A percentile compares a stretch with the other conserved stretches of the same genome.
Evolutionary conservation across 2,888 invertebrate genomes (phyloP).

Genomic region (Herminia tarsipennalis): DNA sequence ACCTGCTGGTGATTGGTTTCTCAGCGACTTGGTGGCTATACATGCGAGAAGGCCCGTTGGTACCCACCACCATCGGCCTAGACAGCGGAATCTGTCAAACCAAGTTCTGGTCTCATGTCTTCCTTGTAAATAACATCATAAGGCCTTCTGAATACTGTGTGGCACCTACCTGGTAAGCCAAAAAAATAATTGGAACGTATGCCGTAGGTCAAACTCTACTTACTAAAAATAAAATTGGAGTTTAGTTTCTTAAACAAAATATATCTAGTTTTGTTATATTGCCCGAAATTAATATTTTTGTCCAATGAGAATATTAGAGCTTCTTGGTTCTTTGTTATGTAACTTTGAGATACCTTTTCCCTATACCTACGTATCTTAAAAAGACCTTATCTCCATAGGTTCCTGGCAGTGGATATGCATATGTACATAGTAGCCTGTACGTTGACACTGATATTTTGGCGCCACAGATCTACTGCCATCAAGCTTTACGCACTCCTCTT

Average conservation of each 20-base stretch:
- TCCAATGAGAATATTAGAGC: no score
- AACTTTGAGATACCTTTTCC: no score
- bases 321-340: no score
- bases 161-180: constrained; percentile 41
- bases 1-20: constrained; percentile 30
- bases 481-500: constrained; percentile 25
- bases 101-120: constrained; percentile 43
- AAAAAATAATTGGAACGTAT: no score
- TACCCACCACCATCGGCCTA: constrained; percentile 24
- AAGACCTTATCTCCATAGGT: no score
- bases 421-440: constrained; percentile 37
- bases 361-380: no score
- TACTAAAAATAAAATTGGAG: no score
- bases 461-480: constrained; percentile 25
- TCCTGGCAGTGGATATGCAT: constrained; percentile 42
- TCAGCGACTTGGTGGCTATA: constrained; percentile 39
- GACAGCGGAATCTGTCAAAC: constrained; percentile 25
- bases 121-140: constrained; percentile 39
- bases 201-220: no score
- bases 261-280: no score
- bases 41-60: constrained; percentile 31
- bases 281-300: no score
- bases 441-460: constrained; percentile 34
- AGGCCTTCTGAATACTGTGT: constrained; percentile 29
- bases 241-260: no score